phyloP scores from a whole-genome alignment of 2,888 invertebrate genomes.

The Drosophila eohydei region DNA sequence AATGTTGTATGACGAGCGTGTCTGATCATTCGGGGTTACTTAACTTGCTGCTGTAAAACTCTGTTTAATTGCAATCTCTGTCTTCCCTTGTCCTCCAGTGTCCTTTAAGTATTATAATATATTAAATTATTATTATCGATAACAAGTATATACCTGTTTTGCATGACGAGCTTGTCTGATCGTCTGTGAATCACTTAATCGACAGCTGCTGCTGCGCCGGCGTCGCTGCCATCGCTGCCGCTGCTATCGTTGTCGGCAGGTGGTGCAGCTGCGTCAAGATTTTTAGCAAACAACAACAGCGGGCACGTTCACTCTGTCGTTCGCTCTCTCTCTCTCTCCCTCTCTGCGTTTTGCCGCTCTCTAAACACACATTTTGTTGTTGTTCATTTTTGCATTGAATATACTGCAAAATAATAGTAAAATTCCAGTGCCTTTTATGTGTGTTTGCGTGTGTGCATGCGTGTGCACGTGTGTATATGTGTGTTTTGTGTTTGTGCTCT shows the following conservation, averaged over 20 bases:
- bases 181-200: conserved; percentile 35
- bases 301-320: neutral
- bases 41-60: neutral
- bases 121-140: conserved; percentile 42
- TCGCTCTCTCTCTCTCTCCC: conserved; percentile 7
- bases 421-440: conserved; percentile 58
- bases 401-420: conserved; percentile 64
- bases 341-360: conserved; percentile 11
- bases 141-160: conserved; percentile 14
- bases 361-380: conserved; percentile 11
- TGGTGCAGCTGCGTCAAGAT: conserved; percentile 64
- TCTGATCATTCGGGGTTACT: neutral
- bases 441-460: conserved; percentile 14
- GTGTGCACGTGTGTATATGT: conserved; percentile 16
- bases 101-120: too few species aligned
- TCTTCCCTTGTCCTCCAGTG: too few species aligned
- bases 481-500: conserved; percentile 25
- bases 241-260: conserved; percentile 55
- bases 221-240: conserved; percentile 53
- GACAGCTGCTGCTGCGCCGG: conserved; percentile 76
- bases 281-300: conserved; percentile 55
- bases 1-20: neutral
- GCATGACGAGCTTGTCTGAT: conserved; percentile 45
- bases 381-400: conserved; percentile 43
- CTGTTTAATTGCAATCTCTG: neutral